Evolutionary conservation across 1,140 invertebrate genomes (phyloP).

Genomic region (Cephus cinctus): DNA sequence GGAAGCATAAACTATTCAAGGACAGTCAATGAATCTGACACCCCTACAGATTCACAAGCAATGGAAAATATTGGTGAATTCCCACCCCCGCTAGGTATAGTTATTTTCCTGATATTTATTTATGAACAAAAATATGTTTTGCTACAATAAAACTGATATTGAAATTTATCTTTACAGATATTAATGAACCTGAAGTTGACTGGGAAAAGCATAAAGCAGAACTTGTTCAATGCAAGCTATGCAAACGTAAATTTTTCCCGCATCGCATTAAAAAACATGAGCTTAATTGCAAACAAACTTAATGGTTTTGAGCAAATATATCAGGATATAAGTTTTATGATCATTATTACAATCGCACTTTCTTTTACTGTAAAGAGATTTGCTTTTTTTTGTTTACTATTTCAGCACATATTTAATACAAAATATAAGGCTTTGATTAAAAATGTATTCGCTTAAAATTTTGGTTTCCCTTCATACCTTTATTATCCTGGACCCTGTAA

Average conservation of each 20-base stretch:
- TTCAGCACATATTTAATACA: too few relatives aligned
- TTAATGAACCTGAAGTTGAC: constrained; percentile 23
- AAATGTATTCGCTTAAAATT: too few relatives aligned
- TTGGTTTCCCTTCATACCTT: too few relatives aligned
- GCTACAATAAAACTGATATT: neutral
- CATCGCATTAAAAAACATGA: constrained; percentile 31
- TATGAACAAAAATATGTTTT: constrained; percentile 3
- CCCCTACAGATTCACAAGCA: neutral
- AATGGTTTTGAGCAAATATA: too few relatives aligned
- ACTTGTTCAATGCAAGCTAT: constrained; percentile 29
- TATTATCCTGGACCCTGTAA: too few relatives aligned
- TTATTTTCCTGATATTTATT: constrained; percentile 1
- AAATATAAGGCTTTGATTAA: too few relatives aligned
- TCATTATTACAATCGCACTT: too few relatives aligned
- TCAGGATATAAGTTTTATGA: too few relatives aligned
- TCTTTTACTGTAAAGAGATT: too few relatives aligned
- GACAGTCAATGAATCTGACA: constrained; percentile 2
- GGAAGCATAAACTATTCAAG: neutral
- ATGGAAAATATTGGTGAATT: neutral
- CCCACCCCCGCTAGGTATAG: constrained; percentile 16
- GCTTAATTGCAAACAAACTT: constrained; percentile 25
- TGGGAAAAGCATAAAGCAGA: constrained; percentile 28
- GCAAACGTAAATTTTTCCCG: constrained; percentile 32
- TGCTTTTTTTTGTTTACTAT: too few relatives aligned
- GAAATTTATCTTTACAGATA: constrained; percentile 21